Percentiles rank a stretch among this genome's conserved stretches.
Evolutionary conservation across 1,140 invertebrate genomes (phyloP).

Genomic region (Apis mellifera): Amel_HAv3.1 CM009944.2:8599501-8600000

Average conservation of each 20-base stretch:
- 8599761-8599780: neutral
- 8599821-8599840: too few species aligned
- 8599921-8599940: constrained; percentile 53
- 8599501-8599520: constrained; percentile 11
- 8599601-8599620: neutral
- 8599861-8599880: neutral
- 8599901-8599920: constrained; percentile 54
- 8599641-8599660: too few species aligned
- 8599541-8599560: constrained; percentile 10
- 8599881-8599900: constrained; percentile 37
- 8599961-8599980: neutral
- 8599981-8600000: neutral
- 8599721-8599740: too few species aligned
- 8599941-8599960: constrained; percentile 34
- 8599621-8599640: neutral
- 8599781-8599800: neutral
- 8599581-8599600: neutral
- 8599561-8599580: constrained; percentile 51
- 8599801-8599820: neutral
- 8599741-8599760: too few species aligned
- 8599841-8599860: too few species aligned
- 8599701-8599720: too few species aligned
- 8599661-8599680: too few species aligned
- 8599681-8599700: too few species aligned
- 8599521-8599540: neutral